Percentiles rank a stretch among this genome's conserved stretches.
Evolutionary conservation across 2,113 vertebrate genomes (phyloP).

Genomic region (Hystrix brachyura): DNA sequence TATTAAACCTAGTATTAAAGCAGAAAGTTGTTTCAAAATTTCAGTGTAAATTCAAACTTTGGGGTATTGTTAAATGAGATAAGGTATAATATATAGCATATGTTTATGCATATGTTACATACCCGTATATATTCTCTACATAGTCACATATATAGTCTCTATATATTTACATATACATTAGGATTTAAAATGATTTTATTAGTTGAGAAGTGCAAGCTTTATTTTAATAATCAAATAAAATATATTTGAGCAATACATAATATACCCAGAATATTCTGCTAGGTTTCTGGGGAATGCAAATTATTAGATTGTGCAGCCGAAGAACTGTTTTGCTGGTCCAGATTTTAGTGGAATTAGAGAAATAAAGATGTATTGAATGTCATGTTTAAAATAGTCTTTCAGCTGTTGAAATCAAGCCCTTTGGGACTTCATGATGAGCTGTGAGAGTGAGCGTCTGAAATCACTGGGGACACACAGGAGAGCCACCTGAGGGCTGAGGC

Average conservation of each 20-base stretch:
- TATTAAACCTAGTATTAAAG: neutral
- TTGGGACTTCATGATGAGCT: neutral
- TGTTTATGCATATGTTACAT: neutral
- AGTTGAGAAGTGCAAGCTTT: neutral
- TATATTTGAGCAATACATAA: neutral
- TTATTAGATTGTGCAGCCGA: neutral
- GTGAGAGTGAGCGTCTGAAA: neutral
- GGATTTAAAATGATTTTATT: neutral
- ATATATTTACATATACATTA: neutral
- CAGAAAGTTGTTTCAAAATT: neutral
- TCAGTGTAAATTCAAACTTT: neutral
- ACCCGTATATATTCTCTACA: too few relatives aligned
- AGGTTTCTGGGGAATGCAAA: neutral
- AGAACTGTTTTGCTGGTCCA: neutral
- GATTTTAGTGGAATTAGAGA: neutral
- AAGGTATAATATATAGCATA: neutral
- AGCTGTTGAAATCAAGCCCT: neutral
- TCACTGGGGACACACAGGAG: neutral
- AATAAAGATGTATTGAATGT: neutral
- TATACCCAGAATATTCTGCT: neutral
- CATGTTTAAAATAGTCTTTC: neutral
- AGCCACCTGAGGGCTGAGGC: too few relatives aligned
- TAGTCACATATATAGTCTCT: too few relatives aligned
- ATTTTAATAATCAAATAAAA: constrained; percentile 36
- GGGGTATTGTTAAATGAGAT: neutral